phyloP scores from a whole-genome alignment of 2,797 vertebrate genomes.

The Chelon auratus region DNA sequence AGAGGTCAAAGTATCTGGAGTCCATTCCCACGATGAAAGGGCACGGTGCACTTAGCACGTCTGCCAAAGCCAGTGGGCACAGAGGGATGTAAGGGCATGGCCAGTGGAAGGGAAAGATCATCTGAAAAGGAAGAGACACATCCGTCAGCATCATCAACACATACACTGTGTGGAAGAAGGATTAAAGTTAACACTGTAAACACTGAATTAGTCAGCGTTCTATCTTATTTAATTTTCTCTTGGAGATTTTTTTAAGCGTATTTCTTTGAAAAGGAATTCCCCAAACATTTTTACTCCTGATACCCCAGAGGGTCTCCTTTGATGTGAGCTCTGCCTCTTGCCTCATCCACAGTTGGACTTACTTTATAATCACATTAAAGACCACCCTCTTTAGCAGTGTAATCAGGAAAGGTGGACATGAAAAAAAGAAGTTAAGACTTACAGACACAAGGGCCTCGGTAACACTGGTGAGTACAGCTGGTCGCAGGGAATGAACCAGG shows the following conservation, averaged over 20 bases:
- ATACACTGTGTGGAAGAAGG: neutral
- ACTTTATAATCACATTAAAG: constrained; percentile 22
- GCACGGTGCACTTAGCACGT: constrained; percentile 96
- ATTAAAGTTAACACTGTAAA: neutral
- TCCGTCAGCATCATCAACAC: constrained; percentile 2
- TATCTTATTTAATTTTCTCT: constrained; percentile 4
- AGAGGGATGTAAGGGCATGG: constrained; percentile 98
- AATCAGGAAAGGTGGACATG: neutral
- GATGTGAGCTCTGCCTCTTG: constrained; percentile 26
- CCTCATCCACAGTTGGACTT: constrained; percentile 1
- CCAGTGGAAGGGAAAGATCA: constrained; percentile 99
- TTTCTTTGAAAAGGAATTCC: neutral
- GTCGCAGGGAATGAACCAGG: constrained; percentile 96
- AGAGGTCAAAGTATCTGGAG: constrained; percentile 98
- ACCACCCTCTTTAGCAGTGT: neutral
- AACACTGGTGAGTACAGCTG: constrained; percentile 97
- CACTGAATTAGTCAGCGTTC: neutral
- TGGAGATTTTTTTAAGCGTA: neutral
- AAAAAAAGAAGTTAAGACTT: constrained; percentile 72
- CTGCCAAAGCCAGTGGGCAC: constrained; percentile 96
- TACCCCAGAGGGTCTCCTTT: neutral
- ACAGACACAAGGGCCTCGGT: constrained; percentile 98
- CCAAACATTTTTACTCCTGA: neutral
- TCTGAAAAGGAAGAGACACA: constrained; percentile 80
- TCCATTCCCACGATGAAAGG: constrained; percentile 99